Percentiles rank a stretch among this genome's conserved stretches.
These are phyloP conservation scores for Palloptera scutellata DNA, from an alignment of 2,888 invertebrate genomes.

Conservation along the genomic window DNA sequence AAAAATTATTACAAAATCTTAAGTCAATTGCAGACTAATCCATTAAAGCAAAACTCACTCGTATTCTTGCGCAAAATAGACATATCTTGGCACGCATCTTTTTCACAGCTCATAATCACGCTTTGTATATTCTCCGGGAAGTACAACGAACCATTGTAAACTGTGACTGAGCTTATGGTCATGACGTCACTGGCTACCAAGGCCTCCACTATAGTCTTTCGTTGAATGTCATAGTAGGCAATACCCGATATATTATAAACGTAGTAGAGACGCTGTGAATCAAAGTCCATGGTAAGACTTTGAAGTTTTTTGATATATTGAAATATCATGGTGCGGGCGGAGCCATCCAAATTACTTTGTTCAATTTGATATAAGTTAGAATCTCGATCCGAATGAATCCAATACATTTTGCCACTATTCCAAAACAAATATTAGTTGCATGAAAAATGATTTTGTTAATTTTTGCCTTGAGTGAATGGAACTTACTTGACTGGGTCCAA, in stretches of 20 bases:
- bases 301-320: slow-evolving; percentile 55
- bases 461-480: not conserved
- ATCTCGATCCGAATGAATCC: slow-evolving; percentile 66
- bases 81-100: slow-evolving; percentile 66
- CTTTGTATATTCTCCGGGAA: slow-evolving; percentile 74
- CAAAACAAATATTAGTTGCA: slow-evolving; percentile 10
- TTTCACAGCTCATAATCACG: slow-evolving; percentile 72
- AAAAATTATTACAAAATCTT: slow-evolving; percentile 1
- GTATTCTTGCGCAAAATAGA: slow-evolving; percentile 70
- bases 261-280: slow-evolving; percentile 75
- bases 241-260: slow-evolving; percentile 68
- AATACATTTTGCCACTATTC: slow-evolving; percentile 68
- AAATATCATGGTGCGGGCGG: slow-evolving; percentile 58
- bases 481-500: slow-evolving; percentile 71
- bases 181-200: slow-evolving; percentile 57
- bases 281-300: slow-evolving; percentile 72
- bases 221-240: slow-evolving; percentile 69
- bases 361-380: slow-evolving; percentile 66
- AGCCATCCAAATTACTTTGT: slow-evolving; percentile 74
- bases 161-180: slow-evolving; percentile 69
- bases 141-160: slow-evolving; percentile 71
- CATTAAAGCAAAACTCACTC: slow-evolving; percentile 47
- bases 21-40: not conserved
- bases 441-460: not conserved
- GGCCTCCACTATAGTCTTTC: slow-evolving; percentile 54